phyloP scores from a whole-genome alignment of 2,888 invertebrate species.

The Toxonevra muliebris region DNA sequence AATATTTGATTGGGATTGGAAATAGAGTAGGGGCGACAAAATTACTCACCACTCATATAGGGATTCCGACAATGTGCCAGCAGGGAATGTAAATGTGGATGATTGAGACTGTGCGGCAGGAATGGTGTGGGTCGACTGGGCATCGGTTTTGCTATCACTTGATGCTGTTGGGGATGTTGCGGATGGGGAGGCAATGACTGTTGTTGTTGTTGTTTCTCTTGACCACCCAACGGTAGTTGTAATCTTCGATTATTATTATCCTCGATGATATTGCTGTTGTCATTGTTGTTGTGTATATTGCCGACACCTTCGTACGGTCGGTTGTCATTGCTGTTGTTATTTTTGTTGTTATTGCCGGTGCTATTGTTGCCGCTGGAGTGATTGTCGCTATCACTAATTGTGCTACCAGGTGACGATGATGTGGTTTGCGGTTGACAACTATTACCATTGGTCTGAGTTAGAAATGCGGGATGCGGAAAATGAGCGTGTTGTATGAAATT shows the following conservation, averaged over 20 bases:
- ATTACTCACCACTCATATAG: slow-evolving; percentile 74
- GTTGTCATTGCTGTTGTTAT: slow-evolving; percentile 50
- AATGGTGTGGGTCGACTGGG: slow-evolving; percentile 76
- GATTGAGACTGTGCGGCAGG: slow-evolving; percentile 76
- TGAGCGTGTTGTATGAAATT: slow-evolving; percentile 66
- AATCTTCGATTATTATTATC: slow-evolving; percentile 62
- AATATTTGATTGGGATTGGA: slow-evolving; percentile 15
- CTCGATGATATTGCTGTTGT: slow-evolving; percentile 45
- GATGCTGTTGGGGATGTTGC: slow-evolving; percentile 35
- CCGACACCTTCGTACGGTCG: slow-evolving; percentile 55
- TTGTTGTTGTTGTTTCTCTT: slow-evolving; percentile 50
- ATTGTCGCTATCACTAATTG: slow-evolving; percentile 66
- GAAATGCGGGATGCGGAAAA: slow-evolving; percentile 65
- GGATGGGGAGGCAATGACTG: slow-evolving; percentile 36
- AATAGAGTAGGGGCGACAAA: too few species aligned
- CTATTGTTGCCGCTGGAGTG: slow-evolving; percentile 54
- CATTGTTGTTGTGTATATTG: slow-evolving; percentile 28
- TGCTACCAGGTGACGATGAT: slow-evolving; percentile 65
- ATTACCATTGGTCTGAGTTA: slow-evolving; percentile 61
- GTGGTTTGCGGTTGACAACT: slow-evolving; percentile 66
- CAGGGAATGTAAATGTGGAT: slow-evolving; percentile 83
- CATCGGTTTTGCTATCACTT: slow-evolving; percentile 81
- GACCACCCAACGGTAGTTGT: slow-evolving; percentile 48
- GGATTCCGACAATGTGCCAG: slow-evolving; percentile 86
- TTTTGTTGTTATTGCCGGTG: slow-evolving; percentile 49